Percentiles rank a stretch among this genome's conserved stretches.
Evolutionary conservation across 2,113 vertebrate species (phyloP).

Genomic region (Cranoglanis bouderius): DNA sequence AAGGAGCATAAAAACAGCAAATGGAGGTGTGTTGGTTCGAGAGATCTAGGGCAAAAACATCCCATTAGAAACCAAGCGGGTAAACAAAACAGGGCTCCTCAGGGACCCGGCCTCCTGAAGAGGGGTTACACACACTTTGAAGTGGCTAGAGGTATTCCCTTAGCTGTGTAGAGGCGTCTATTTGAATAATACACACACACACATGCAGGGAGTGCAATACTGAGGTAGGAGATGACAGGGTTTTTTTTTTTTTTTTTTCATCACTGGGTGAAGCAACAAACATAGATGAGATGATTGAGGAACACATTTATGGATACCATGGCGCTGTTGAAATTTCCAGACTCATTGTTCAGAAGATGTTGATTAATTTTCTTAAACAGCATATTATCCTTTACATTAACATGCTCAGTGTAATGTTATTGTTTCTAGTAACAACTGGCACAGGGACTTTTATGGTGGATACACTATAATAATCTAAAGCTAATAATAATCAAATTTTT

Average conservation of each 20-base stretch:
- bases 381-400: not conserved
- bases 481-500: not conserved
- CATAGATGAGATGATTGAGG: conserved; percentile 28
- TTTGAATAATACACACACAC: conserved; percentile 72
- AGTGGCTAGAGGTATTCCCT: conserved; percentile 71
- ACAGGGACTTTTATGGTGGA: not conserved
- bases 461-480: not conserved
- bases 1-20: conserved; percentile 42
- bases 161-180: conserved; percentile 67
- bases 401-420: not conserved
- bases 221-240: conserved; percentile 66
- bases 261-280: not conserved
- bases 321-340: not conserved
- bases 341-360: not conserved
- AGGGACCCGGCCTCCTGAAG: conserved; percentile 67
- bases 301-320: not conserved
- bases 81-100: conserved; percentile 74
- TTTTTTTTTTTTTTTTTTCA: conserved; percentile 51
- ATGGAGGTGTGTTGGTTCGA: conserved; percentile 44
- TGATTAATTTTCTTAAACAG: not conserved
- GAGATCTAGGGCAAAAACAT: conserved; percentile 65
- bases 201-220: conserved; percentile 58
- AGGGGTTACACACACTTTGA: conserved; percentile 65
- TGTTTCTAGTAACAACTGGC: not conserved
- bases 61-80: conserved; percentile 71